Evolutionary conservation across 2,113 vertebrate genomes (phyloP).

Genomic region (Pyrgilauda ruficollis): DNA sequence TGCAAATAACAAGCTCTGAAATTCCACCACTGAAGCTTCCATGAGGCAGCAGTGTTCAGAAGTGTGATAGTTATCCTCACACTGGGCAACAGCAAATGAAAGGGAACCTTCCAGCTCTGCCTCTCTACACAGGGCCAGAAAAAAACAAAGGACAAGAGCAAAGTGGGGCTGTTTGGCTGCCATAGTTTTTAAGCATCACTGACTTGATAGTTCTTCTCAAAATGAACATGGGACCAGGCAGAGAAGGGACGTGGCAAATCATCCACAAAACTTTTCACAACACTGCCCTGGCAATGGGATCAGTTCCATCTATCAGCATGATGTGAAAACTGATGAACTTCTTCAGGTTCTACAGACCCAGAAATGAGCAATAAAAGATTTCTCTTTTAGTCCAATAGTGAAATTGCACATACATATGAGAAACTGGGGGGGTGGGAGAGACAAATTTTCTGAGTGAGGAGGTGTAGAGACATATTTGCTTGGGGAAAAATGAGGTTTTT

Average conservation of each 20-base stretch:
- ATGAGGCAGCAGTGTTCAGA: not conserved
- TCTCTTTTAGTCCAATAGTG: not conserved
- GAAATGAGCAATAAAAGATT: not conserved
- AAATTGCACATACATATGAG: not conserved
- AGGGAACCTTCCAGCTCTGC: not conserved
- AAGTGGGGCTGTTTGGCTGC: not conserved
- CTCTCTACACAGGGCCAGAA: not conserved
- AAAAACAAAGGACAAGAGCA: not conserved
- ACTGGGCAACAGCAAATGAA: not conserved
- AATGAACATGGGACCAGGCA: not conserved
- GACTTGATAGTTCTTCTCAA: not conserved
- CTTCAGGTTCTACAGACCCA: accelerated
- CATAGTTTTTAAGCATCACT: not conserved
- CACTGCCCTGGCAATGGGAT: not conserved
- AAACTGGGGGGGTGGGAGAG: not conserved
- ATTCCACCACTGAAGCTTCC: not conserved
- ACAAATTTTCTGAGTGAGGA: not conserved
- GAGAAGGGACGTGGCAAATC: not conserved
- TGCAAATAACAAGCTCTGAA: not conserved
- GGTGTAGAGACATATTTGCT: not conserved
- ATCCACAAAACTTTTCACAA: not conserved
- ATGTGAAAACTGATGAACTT: not conserved
- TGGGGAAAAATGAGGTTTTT: not conserved
- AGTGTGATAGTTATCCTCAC: not conserved
- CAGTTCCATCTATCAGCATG: not conserved